Base-by-base conservation (phyloP, 1,140 invertebrate species). In the Arctopsyche grandis region DNA sequence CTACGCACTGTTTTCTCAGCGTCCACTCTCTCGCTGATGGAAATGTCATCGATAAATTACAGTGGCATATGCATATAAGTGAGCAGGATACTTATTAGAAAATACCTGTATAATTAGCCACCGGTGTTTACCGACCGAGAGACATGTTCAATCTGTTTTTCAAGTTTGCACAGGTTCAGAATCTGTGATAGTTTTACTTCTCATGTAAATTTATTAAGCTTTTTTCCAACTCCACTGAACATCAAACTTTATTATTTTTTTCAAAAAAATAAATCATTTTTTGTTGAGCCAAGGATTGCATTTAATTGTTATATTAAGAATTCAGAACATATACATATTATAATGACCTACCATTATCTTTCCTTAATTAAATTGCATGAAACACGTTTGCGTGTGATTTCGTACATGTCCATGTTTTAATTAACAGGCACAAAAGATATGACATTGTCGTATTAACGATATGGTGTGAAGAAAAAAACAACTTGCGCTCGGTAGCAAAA, bases 1-100 rank as follows among this genome's bases (percentile, higher is more conserved):
- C 14, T 66, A 21, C n/a, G n/a, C n/a, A 52, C 43, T 46, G 70
- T n/a, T 38, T 48, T 74, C 24, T 22, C 19, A 26, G 71, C 24
- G 56, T 74, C 71, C 71, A 43, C 21, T 73, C 70, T 12, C 69
- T 38, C 26, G 26, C 29, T 70, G 26, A 70, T 70, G 71, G 48
- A 56, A 56, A 56, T 74, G 44, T 74, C 71, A 14, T 16, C 21
- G 48, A 74, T 74, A 56, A 74, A 56, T 74, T 12, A 26, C 48
- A 4, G 29, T 38, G 29, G 29, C 29, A 38, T 38, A 38, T 38
- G 1, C 5, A 56, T 21, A 48, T n/a, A 56, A 56, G 10, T 3
- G 29, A 38, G 7, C 29, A 38, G 29, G 1, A 38, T 38, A 38
- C 29, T 38, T 38, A 38, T 38, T 38, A 38, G 29, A 38, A 38